Percentiles rank a stretch among this genome's conserved stretches.
Evolutionary conservation across 2,797 vertebrate genomes (phyloP).

Genomic region (Spinus olivaceus): DNA sequence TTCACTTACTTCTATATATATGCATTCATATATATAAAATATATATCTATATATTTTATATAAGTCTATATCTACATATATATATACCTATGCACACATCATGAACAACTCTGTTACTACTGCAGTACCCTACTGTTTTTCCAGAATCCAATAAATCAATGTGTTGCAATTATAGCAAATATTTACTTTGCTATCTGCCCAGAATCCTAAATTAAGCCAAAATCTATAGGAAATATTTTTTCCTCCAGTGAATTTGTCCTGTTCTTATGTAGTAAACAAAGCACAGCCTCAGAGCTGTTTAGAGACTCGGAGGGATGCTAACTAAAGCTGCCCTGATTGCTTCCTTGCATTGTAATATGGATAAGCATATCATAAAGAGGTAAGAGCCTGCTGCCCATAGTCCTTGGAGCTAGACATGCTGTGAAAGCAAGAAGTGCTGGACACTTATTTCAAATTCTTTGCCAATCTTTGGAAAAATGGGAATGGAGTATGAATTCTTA

Average conservation of each 20-base stretch:
- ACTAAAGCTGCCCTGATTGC: not conserved
- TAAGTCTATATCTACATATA: not conserved
- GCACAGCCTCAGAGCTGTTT: not conserved
- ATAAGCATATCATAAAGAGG: not conserved
- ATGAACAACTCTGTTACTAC: not conserved
- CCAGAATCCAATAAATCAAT: not conserved
- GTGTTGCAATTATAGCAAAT: not conserved
- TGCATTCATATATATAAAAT: not conserved
- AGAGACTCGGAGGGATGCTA: not conserved
- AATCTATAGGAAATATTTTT: not conserved
- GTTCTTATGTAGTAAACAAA: not conserved
- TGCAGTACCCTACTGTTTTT: not conserved
- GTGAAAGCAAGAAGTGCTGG: not conserved
- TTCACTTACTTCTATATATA: constrained; percentile 4
- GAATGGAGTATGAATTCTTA: not conserved
- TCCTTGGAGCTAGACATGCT: not conserved
- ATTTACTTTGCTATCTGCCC: not conserved
- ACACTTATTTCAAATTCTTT: not conserved
- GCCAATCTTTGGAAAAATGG: not conserved
- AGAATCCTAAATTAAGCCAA: not conserved
- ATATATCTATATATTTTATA: not conserved
- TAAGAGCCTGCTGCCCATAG: not conserved
- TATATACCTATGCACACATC: not conserved
- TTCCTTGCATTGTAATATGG: not conserved
- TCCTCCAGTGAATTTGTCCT: not conserved